Conservation (phyloP, 2,888 invertebrate genomes). For the Stomorhina lunata region DNA sequence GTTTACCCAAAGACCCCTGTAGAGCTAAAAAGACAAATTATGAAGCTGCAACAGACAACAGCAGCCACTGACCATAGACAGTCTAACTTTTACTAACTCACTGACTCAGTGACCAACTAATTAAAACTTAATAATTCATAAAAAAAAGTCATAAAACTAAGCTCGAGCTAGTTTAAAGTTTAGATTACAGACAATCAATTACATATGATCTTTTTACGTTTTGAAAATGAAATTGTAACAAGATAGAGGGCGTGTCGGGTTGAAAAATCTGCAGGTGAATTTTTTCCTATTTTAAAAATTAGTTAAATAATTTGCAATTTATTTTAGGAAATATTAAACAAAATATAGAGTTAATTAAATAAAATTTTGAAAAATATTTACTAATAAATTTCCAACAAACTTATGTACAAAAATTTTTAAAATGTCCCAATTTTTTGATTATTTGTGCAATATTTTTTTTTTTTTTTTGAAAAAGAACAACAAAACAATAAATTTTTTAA, state of each 20-base stretch:
- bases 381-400: too few species aligned
- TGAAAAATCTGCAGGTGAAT: too few species aligned
- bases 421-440: constrained; percentile 19
- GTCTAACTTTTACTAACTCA: constrained; percentile 24
- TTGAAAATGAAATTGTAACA: background rate
- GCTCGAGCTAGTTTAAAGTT: background rate
- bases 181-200: background rate
- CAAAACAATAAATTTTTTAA: too few species aligned
- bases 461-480: too few species aligned
- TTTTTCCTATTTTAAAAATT: too few species aligned
- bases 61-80: background rate
- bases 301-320: too few species aligned
- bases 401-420: background rate
- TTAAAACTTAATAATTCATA: background rate
- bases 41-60: background rate
- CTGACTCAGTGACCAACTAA: constrained; percentile 40
- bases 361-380: too few species aligned
- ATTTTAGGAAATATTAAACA: too few species aligned
- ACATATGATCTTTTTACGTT: background rate
- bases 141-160: background rate
- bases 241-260: background rate
- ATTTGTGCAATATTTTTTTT: background rate
- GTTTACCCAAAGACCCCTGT: constrained; percentile 18
- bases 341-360: too few species aligned
- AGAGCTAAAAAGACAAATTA: background rate